phyloP scores from a whole-genome alignment of 2,113 vertebrate species.

The Calypte anna region DNA sequence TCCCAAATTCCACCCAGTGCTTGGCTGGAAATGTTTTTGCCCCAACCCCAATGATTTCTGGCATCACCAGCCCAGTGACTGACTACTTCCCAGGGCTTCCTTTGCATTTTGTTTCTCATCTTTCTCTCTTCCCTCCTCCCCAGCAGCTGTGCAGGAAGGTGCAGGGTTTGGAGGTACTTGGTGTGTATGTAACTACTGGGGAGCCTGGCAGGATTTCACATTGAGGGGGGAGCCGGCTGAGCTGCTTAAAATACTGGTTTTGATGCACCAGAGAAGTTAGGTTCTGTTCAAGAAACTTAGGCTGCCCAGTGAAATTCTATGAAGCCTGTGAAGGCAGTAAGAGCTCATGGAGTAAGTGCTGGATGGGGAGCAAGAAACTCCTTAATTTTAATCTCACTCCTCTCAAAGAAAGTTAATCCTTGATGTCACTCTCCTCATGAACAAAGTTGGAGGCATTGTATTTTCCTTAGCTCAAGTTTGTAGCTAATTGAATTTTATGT shows the following conservation, averaged over 20 bases:
- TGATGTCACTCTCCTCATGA: background rate
- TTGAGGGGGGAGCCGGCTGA: background rate
- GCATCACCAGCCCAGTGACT: background rate
- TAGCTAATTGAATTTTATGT: background rate
- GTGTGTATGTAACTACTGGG: background rate
- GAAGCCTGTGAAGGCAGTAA: background rate
- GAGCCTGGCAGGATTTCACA: background rate
- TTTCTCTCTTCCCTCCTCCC: background rate
- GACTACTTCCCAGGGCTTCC: background rate
- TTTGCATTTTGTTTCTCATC: background rate
- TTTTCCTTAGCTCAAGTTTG: background rate
- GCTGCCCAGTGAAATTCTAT: background rate
- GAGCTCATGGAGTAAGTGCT: background rate
- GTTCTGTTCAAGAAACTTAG: background rate
- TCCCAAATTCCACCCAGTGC: accelerated
- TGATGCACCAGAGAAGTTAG: background rate
- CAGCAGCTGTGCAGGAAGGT: background rate
- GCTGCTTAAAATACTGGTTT: background rate
- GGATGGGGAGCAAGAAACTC: background rate
- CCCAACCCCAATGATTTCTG: background rate
- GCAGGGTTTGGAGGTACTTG: background rate
- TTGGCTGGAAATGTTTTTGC: background rate
- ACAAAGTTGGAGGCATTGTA: background rate
- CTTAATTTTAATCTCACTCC: background rate
- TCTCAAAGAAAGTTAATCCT: background rate